Evolutionary conservation across 64 coral and sea anemone species (phyloP).

Genomic region (Trachythela sp.): DNA sequence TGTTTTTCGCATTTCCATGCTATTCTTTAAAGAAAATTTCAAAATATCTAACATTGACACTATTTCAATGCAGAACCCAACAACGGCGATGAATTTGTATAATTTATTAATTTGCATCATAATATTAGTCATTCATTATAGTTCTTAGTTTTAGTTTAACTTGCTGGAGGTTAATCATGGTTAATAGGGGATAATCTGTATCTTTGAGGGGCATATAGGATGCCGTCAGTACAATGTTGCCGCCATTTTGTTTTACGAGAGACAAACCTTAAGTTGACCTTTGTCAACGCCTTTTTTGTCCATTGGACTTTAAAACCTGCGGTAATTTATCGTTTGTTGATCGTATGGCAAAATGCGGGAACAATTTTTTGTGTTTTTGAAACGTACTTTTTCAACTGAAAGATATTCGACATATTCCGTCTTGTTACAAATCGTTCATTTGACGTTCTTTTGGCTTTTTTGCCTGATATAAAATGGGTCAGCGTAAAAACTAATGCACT

Average conservation of each 20-base stretch:
- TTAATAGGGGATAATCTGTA: background rate
- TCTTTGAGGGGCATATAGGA: background rate
- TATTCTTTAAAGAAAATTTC: no score
- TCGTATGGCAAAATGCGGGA: background rate
- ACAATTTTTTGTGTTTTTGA: no score
- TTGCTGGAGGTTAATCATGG: background rate
- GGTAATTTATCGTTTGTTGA: background rate
- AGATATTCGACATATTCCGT: no score
- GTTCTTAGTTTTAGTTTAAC: background rate
- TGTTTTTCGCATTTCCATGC: no score
- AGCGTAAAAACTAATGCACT: no score
- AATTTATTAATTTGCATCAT: constrained; percentile 5
- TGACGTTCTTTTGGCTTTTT: no score
- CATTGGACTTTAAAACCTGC: background rate
- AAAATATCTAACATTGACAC: background rate
- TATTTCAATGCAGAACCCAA: constrained; percentile 9
- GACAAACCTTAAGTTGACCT: background rate
- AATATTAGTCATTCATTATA: constrained; percentile 1
- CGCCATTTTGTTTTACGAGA: background rate
- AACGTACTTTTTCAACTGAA: no score
- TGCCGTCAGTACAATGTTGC: background rate
- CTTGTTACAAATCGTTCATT: no score
- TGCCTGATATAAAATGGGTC: no score
- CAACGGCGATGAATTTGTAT: background rate
- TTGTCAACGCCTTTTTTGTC: background rate